Evolutionary conservation across 1,140 invertebrate genomes (phyloP).

Genomic region (Sarcophaga bullata): DNA sequence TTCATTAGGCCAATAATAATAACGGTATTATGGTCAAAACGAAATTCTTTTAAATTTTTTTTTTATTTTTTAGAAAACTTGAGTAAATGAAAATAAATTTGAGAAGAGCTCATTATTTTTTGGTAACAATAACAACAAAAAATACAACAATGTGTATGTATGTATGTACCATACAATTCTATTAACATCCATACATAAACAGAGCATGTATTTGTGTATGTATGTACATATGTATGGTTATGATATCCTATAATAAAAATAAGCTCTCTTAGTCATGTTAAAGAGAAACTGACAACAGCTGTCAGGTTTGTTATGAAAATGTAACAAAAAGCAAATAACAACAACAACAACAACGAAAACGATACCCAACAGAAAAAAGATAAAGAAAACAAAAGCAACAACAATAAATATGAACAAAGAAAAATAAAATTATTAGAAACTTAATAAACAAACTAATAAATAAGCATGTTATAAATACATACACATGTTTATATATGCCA

Average conservation of each 20-base stretch:
- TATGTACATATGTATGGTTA: no score
- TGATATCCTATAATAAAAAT: background rate
- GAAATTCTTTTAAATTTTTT: background rate
- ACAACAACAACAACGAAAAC: background rate
- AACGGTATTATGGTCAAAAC: background rate
- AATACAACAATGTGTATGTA: no score
- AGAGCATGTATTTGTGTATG: no score
- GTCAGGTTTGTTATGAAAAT: constrained; percentile 25
- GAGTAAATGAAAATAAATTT: no score
- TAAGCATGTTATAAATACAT: no score
- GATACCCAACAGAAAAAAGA: background rate
- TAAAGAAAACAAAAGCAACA: background rate
- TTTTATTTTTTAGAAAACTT: no score
- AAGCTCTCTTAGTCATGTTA: constrained; percentile 27
- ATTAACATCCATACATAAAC: no score
- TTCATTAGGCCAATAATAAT: background rate
- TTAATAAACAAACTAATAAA: background rate
- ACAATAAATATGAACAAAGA: background rate
- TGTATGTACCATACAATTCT: no score
- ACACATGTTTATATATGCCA: no score
- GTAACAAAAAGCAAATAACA: background rate
- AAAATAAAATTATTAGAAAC: background rate
- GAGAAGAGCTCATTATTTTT: no score
- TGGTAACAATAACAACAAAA: no score
- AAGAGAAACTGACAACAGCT: constrained; percentile 31